Evolutionary conservation across 2,113 vertebrate species (phyloP), one percentile per base, ranked within the genome.

Genomic region (Spea bombifrons): DNA sequence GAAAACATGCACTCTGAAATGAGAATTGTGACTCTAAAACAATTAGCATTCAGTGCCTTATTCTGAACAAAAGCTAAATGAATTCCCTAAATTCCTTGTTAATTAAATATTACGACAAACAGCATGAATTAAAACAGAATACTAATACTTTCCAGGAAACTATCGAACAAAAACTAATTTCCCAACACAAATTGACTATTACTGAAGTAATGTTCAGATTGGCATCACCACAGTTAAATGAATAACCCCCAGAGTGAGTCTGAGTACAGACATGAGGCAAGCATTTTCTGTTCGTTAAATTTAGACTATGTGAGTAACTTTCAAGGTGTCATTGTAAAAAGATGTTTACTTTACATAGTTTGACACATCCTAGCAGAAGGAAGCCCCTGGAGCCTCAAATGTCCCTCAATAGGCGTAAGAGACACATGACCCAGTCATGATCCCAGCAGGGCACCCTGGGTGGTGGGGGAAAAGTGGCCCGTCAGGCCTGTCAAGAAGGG

Each of bases 51-150:
- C 9, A 64, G 4, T 17, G 17, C 5, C 61, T 5, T 64, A 64
- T 7, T 30, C 17, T 64, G 61, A 64, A 64, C 61, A 16, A 64
- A 64, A 64, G n/a, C 61, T 64, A 64, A 64, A 64, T 64, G n/a
- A 17, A 64, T 64, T 13, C 61, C 61, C 61, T 13, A 5, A 64
- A 4, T 64, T 17, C 16, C 55, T 59, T 64, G n/a, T 64, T 64
- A 64, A 64, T 64, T 16, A 64, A 64, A 64, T 30, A 64, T 64
- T 16, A 64, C n/a, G 30, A 64, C 17, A 64, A 64, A 64, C 17
- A 64, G n/a, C 15, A 7, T 9, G 55, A 7, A 59, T 59, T 53
- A 53, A 53, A 53, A 10, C 7, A 10, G 50, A 53, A 12, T 59
- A 7, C 55, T 4, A 59, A 59, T 59, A 59, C 55, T 59, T 59